Base-by-base conservation (phyloP, 2,797 vertebrate genomes). In the Telmatherina bonti region DNA sequence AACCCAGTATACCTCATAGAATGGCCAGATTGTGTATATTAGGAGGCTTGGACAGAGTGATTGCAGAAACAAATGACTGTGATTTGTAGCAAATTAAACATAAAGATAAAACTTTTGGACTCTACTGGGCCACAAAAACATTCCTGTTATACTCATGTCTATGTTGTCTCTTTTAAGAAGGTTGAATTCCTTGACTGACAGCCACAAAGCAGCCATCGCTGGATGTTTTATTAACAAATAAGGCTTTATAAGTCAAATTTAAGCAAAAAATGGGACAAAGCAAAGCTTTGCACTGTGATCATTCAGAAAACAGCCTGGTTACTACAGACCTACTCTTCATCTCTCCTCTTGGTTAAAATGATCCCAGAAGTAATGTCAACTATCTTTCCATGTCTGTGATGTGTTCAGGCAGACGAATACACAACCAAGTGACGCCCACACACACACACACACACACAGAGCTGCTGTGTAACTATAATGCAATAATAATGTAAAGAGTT, bases 401-500 rank as follows among this genome's bases (percentile, higher is more conserved):
- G 71, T 76, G 74, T 72, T 88, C 67, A 84, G 77, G 90, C 85
- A 85, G 75, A 89, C 88, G 88, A 90, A 89, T 87, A 87, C 18
- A 71, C 67, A 70, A 79, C 72, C 74, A 52, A 49, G 83, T 82
- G 80, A 81, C 76, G 79, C 64, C 24, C 43, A 16, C 10, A 2
- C n/a, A n/a, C n/a, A n/a, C n/a, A 81, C 76, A 78, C 64, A 20
- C 43, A 16, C 10, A 2, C 47, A 3, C 65, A 53, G 38, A 79
- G 72, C 52, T 58, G 82, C 86, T 65, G 56, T 47, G 72, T 52
- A 74, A 82, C 65, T 72, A 61, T 91, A 89, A 90, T 85, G 75
- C 78, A 90, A 91, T 91, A 89, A 62, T 85, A 83, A 86, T 80
- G 82, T 88, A 88, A 89, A 86, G 64, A 82, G 76, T 88, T 85